phyloP scores from a whole-genome alignment of 2,888 invertebrate genomes.

The Caenorhabditis sp. region DNA sequence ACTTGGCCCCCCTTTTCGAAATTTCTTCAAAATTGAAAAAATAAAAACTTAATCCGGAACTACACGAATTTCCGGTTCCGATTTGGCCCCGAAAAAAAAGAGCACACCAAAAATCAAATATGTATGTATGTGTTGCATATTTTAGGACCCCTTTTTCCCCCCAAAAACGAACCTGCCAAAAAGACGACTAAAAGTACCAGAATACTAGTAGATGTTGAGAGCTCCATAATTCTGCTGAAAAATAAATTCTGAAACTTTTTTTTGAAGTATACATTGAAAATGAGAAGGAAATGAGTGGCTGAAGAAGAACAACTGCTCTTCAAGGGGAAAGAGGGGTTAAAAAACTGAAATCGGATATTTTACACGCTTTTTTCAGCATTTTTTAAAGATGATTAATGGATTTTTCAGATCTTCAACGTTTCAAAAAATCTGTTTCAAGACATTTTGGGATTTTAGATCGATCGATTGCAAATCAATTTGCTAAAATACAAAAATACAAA shows the following conservation, averaged over 20 bases:
- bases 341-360: neutral
- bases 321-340: neutral
- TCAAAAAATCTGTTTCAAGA: too few species aligned
- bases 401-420: neutral
- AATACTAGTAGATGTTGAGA: neutral
- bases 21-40: neutral
- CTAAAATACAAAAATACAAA: too few species aligned
- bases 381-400: neutral
- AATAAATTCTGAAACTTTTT: too few species aligned
- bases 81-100: conserved; percentile 12
- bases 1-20: too few species aligned
- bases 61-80: neutral
- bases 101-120: neutral
- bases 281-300: neutral
- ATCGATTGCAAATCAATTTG: too few species aligned
- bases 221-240: conserved; percentile 7
- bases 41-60: conserved; percentile 11
- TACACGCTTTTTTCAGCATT: neutral
- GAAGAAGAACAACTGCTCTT: neutral
- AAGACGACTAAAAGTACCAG: neutral
- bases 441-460: too few species aligned
- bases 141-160: neutral
- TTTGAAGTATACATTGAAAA: too few species aligned
- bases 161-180: too few species aligned
- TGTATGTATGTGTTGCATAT: conserved; percentile 2